A percentile compares a stretch with the other conserved stretches of the same genome.
phyloP scores from a whole-genome alignment of 92 coral and sea anemone species.

The Palythoa grandiflora region DNA sequence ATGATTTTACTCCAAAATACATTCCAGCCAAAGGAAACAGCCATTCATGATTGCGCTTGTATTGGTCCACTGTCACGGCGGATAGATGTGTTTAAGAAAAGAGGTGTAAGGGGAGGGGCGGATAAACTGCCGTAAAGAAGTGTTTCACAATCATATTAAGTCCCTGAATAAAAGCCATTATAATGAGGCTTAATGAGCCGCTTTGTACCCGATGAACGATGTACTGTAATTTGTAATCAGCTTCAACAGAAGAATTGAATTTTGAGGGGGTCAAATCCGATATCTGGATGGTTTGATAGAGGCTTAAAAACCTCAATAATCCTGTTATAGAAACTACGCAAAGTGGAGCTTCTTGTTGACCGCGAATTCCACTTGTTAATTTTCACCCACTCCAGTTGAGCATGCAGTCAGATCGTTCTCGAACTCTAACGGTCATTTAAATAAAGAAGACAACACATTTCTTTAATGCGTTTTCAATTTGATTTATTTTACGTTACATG shows the following conservation, averaged over 20 bases:
- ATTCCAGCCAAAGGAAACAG: slow-evolving; percentile 33
- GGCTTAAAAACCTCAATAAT: slow-evolving; percentile 3
- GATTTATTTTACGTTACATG: slow-evolving; percentile 21
- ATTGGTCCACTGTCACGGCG: slow-evolving; percentile 22
- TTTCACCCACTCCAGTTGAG: not conserved
- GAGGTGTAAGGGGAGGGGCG: slow-evolving; percentile 93
- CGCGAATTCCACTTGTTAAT: slow-evolving; percentile 28
- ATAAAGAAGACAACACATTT: slow-evolving; percentile 21
- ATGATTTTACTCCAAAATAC: slow-evolving; percentile 20
- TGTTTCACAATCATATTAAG: slow-evolving; percentile 98
- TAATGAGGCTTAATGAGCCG: slow-evolving; percentile 94
- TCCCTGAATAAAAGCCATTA: slow-evolving; percentile 92
- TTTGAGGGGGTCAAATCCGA: slow-evolving; percentile 72
- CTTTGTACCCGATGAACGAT: slow-evolving; percentile 92
- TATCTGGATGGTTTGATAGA: slow-evolving; percentile 39
- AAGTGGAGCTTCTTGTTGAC: not conserved
- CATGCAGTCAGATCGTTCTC: not conserved
- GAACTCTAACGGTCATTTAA: not conserved
- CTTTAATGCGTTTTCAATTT: slow-evolving; percentile 22
- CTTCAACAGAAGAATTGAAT: slow-evolving; percentile 75
- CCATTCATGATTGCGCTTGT: slow-evolving; percentile 14
- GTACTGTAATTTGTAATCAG: slow-evolving; percentile 89
- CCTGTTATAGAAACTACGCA: not conserved
- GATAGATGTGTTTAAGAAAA: slow-evolving; percentile 52
- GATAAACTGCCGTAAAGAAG: slow-evolving; percentile 95